Percentiles rank a stretch among this genome's conserved stretches.
phyloP scores from a whole-genome alignment of 2,113 vertebrate species.

The Fulica atra region DNA sequence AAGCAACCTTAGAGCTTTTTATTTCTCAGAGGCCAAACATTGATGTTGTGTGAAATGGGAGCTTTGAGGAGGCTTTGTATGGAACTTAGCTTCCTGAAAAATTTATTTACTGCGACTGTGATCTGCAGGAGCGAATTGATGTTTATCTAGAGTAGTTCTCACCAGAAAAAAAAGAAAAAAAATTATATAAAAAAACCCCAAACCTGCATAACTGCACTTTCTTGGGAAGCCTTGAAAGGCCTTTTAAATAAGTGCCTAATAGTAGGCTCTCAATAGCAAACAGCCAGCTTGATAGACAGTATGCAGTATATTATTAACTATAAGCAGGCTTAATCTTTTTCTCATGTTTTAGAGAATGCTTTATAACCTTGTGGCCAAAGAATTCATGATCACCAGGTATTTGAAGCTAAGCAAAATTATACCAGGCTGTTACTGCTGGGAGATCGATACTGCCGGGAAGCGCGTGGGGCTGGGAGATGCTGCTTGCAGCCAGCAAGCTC shows the following conservation, averaged over 20 bases:
- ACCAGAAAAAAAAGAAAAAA: constrained; percentile 53
- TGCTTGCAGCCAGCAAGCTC: neutral
- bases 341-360: constrained; percentile 68
- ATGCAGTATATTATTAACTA: constrained; percentile 61
- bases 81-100: constrained; percentile 77
- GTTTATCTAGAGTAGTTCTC: constrained; percentile 72
- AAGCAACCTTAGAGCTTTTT: constrained; percentile 69
- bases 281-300: constrained; percentile 65
- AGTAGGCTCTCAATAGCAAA: constrained; percentile 62
- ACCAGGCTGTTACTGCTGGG: constrained; percentile 14
- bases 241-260: constrained; percentile 76
- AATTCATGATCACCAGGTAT: constrained; percentile 66
- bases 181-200: neutral
- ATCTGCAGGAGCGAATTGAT: constrained; percentile 75
- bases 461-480: neutral
- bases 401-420: constrained; percentile 74
- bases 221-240: constrained; percentile 62
- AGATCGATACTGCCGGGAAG: constrained; percentile 60
- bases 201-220: constrained; percentile 64
- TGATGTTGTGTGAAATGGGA: constrained; percentile 76
- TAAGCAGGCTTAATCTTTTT: constrained; percentile 73
- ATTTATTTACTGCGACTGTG: constrained; percentile 80
- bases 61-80: constrained; percentile 75
- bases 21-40: constrained; percentile 72
- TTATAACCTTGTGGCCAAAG: constrained; percentile 68